These are phyloP conservation scores for Vanessa tameamea DNA, from an alignment of 1,140 invertebrate genomes.

Conservation along the genomic window DNA sequence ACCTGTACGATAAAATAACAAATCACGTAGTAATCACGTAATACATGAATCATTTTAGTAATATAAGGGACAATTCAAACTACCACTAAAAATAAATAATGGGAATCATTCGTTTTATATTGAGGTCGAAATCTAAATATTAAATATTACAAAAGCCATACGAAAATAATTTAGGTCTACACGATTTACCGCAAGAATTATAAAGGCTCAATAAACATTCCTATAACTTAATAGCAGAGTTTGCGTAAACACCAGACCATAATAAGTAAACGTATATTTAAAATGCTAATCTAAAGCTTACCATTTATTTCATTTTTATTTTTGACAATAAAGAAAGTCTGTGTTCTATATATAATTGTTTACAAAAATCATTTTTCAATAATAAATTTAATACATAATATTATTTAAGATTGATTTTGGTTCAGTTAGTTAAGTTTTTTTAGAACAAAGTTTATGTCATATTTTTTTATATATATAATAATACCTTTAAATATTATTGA, in stretches of 20 bases:
- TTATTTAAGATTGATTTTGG: too few relatives aligned
- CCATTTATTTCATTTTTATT: not conserved
- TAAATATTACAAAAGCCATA: conserved; percentile 19
- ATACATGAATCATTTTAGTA: conserved; percentile 9
- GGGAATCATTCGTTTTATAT: conserved; percentile 26
- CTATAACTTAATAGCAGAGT: conserved; percentile 2
- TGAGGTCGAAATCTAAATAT: conserved; percentile 18
- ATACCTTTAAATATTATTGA: not conserved
- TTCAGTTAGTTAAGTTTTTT: too few relatives aligned
- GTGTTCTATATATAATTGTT: too few relatives aligned
- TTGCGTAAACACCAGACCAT: not conserved
- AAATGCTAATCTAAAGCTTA: not conserved
- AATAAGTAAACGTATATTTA: not conserved
- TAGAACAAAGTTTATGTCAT: too few relatives aligned
- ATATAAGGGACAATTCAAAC: conserved; percentile 4
- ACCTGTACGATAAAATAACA: too few relatives aligned
- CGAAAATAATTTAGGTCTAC: conserved; percentile 28
- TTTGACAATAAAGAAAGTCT: too few relatives aligned
- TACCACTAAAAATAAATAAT: conserved; percentile 11
- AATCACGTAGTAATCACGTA: not conserved
- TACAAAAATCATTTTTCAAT: not conserved
- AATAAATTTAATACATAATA: too few relatives aligned
- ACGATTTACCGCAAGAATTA: conserved; percentile 35
- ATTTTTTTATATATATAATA: too few relatives aligned
- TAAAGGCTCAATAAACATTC: conserved; percentile 23